Percentiles rank a stretch among this genome's conserved stretches.
Evolutionary conservation across 2,797 vertebrate species (phyloP).

Genomic region (Sebastes paucispinis): DNA sequence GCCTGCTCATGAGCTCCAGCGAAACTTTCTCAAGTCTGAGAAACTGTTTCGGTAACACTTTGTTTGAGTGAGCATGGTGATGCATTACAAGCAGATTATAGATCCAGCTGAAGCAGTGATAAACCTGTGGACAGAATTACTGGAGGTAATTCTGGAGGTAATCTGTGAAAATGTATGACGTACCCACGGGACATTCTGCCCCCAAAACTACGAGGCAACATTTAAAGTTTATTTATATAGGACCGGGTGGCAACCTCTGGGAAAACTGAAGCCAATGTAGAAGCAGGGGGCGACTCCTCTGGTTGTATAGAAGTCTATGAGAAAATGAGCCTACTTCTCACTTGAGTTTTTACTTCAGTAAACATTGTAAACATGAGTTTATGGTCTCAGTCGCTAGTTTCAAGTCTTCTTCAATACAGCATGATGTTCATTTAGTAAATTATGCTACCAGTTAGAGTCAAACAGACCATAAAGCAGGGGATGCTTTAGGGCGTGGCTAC

Average conservation of each 20-base stretch:
- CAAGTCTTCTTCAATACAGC: too few relatives aligned
- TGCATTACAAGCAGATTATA: conserved; percentile 51
- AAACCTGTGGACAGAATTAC: background rate
- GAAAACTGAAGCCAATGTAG: background rate
- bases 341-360: background rate
- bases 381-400: background rate
- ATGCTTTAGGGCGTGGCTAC: too few relatives aligned
- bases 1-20: conserved; percentile 43
- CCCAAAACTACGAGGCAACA: background rate
- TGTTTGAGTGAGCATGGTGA: conserved; percentile 15
- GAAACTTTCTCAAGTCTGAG: conserved; percentile 38
- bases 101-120: conserved; percentile 3
- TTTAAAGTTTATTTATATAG: background rate
- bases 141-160: background rate
- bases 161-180: background rate
- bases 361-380: background rate
- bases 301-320: background rate
- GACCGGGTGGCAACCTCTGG: too few relatives aligned
- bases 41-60: conserved; percentile 35
- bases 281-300: background rate
- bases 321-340: background rate
- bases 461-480: too few relatives aligned
- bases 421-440: too few relatives aligned
- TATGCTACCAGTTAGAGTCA: too few relatives aligned
- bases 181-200: background rate